Conservation (phyloP, 2,888 invertebrate genomes). For the Sinopyrophorus schimmeli region DNA sequence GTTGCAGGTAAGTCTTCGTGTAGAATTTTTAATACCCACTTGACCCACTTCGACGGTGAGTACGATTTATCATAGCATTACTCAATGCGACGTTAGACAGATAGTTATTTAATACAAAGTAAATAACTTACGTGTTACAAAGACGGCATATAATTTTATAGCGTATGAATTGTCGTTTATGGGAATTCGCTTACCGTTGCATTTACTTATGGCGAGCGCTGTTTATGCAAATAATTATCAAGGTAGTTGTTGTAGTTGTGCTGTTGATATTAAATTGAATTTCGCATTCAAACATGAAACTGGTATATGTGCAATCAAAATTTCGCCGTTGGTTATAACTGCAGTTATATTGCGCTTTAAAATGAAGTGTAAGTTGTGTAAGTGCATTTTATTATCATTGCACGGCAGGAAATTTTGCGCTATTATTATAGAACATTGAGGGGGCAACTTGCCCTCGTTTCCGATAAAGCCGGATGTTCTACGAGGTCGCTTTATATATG, state of each 20-base stretch:
- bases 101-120: no score
- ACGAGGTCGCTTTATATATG: slow-evolving; percentile 16
- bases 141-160: slow-evolving; percentile 21
- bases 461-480: slow-evolving; percentile 22
- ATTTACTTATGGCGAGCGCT: slow-evolving; percentile 2
- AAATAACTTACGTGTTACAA: slow-evolving; percentile 7
- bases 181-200: slow-evolving; percentile 13
- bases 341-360: neutral
- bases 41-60: slow-evolving; percentile 5
- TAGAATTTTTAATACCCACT: neutral
- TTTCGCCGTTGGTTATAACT: neutral
- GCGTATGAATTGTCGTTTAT: slow-evolving; percentile 19
- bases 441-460: slow-evolving; percentile 26
- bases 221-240: slow-evolving; percentile 10
- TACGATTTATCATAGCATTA: neutral
- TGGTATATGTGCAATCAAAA: slow-evolving; percentile 1
- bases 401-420: slow-evolving; percentile 21
- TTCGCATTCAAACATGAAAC: neutral
- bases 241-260: no score
- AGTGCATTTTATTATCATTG: slow-evolving; percentile 26
- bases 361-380: slow-evolving; percentile 8
- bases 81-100: no score
- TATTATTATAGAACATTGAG: slow-evolving; percentile 19
- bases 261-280: slow-evolving; percentile 1
- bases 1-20: slow-evolving; percentile 8